Evolutionary conservation across 2,888 invertebrate species (phyloP).

Genomic region (Yponomeuta sedellus): DNA sequence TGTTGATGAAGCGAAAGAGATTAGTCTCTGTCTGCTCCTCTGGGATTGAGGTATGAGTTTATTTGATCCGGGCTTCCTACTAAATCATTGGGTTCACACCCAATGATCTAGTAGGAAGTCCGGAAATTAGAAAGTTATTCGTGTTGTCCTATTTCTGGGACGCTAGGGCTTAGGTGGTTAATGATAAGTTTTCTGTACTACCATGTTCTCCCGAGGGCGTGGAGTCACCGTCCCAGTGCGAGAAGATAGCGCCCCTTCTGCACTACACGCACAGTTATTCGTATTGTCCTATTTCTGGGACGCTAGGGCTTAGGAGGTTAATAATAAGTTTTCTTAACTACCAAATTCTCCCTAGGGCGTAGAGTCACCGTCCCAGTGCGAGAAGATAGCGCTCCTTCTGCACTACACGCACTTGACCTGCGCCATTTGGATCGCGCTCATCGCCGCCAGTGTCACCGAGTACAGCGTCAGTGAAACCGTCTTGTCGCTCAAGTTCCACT

Average conservation of each 20-base stretch:
- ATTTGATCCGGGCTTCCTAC: too few relatives aligned
- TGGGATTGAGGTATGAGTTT: not conserved
- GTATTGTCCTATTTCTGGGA: too few relatives aligned
- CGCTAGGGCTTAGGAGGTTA: too few relatives aligned
- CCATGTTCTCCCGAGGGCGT: too few relatives aligned
- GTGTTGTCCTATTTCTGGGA: too few relatives aligned
- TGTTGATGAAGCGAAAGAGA: too few relatives aligned
- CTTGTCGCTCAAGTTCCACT: slow-evolving; percentile 76
- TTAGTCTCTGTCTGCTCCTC: not conserved
- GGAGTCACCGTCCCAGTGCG: slow-evolving; percentile 78
- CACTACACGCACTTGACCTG: slow-evolving; percentile 83
- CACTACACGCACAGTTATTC: slow-evolving; percentile 85
- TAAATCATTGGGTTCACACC: too few relatives aligned
- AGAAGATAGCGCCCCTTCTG: slow-evolving; percentile 79
- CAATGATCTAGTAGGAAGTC: too few relatives aligned
- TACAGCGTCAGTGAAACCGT: slow-evolving; percentile 78
- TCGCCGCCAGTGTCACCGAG: slow-evolving; percentile 69
- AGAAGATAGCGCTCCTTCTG: slow-evolving; percentile 79
- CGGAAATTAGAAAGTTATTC: too few relatives aligned
- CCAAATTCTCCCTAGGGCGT: slow-evolving; percentile 70
- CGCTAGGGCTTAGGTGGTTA: too few relatives aligned
- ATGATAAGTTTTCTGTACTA: too few relatives aligned
- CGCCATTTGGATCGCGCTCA: slow-evolving; percentile 82
- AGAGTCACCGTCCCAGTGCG: slow-evolving; percentile 78
- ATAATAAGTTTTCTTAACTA: not conserved